Percentiles rank a stretch among this genome's conserved stretches.
Conservation (phyloP, 2,113 vertebrate genomes). For the Malurus elegans region DNA sequence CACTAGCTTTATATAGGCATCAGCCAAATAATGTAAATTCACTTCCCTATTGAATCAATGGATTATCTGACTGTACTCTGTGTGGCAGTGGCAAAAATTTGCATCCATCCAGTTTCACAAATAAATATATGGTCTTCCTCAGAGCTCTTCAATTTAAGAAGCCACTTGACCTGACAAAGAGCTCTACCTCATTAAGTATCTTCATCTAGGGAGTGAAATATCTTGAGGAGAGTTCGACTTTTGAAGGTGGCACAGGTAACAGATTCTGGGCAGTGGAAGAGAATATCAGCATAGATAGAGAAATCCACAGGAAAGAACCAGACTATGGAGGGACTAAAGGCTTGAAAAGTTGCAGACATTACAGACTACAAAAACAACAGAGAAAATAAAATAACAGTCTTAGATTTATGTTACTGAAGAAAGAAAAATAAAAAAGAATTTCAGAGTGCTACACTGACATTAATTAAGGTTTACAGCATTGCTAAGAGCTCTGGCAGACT, state of each 20-base stretch:
- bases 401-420: not conserved
- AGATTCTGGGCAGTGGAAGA: not conserved
- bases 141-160: constrained; percentile 10
- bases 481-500: not conserved
- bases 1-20: not conserved
- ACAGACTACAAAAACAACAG: not conserved
- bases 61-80: not conserved
- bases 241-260: not conserved
- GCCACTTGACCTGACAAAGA: not conserved
- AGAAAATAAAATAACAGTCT: not conserved
- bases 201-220: not conserved
- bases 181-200: not conserved
- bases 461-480: not conserved
- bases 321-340: not conserved
- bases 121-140: not conserved
- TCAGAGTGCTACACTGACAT: not conserved
- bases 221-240: not conserved
- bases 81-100: not conserved
- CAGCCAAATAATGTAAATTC: not conserved
- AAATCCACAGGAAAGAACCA: not conserved
- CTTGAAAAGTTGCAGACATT: not conserved
- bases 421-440: not conserved
- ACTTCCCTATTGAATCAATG: not conserved
- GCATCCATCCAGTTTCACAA: not conserved
- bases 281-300: not conserved